phyloP scores from a whole-genome alignment of 1,140 invertebrate species.

The Stratiolaelaps scimitus region DNA sequence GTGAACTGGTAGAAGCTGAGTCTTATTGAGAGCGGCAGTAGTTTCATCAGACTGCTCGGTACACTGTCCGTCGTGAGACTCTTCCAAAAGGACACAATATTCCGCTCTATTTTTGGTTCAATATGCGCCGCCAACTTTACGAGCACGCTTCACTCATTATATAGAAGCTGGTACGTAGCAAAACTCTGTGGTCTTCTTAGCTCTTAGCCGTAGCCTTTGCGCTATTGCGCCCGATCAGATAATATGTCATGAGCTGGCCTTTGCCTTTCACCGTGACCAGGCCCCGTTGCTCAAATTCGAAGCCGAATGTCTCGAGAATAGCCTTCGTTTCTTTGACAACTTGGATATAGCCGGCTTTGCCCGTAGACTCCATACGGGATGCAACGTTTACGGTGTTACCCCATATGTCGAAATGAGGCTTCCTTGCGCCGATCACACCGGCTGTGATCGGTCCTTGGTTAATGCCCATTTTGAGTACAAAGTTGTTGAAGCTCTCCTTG shows the following conservation, averaged over 20 bases:
- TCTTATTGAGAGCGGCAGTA: too few species aligned
- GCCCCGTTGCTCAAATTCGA: constrained; percentile 77
- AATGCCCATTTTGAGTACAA: constrained; percentile 84
- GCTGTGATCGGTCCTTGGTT: constrained; percentile 90
- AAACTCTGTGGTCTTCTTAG: too few species aligned
- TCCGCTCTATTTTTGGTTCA: too few species aligned
- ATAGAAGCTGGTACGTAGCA: too few species aligned
- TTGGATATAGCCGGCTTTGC: constrained; percentile 81
- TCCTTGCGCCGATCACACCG: constrained; percentile 81
- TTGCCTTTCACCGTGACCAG: constrained; percentile 86
- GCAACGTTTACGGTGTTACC: constrained; percentile 92
- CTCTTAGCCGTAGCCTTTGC: constrained; percentile 32
- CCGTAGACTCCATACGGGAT: constrained; percentile 89
- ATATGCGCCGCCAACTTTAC: too few species aligned
- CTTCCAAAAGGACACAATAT: too few species aligned
- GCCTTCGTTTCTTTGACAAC: constrained; percentile 80
- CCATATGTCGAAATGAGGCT: constrained; percentile 85
- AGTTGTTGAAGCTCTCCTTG: constrained; percentile 89
- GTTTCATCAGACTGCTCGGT: too few species aligned
- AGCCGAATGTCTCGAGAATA: constrained; percentile 72
- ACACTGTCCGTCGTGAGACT: too few species aligned
- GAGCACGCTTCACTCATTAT: too few species aligned
- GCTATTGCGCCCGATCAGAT: constrained; percentile 55
- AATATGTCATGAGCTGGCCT: constrained; percentile 87
- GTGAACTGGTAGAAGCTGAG: too few species aligned